These are phyloP conservation scores for Leptothorax acervorum DNA, from an alignment of 2,888 invertebrate genomes.

Conservation along the genomic window DNA sequence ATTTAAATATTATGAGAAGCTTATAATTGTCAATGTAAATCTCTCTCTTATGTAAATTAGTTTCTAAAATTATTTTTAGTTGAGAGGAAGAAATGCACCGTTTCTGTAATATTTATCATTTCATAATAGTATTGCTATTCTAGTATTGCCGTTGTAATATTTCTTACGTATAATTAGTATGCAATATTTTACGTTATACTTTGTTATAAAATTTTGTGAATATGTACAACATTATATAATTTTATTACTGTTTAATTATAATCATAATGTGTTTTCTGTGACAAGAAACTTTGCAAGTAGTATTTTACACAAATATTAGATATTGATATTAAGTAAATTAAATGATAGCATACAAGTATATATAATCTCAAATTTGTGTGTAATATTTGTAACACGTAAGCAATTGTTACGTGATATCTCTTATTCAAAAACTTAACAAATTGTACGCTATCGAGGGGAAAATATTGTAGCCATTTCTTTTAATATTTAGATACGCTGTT, in stretches of 20 bases:
- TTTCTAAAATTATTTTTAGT: not conserved
- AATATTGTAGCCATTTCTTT: constrained; percentile 40
- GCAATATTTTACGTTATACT: not conserved
- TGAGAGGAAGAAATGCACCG: not conserved
- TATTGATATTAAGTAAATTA: constrained; percentile 17
- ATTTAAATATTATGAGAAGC: not conserved
- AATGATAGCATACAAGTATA: not conserved
- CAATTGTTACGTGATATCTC: constrained; percentile 16
- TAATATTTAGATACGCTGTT: constrained; percentile 64
- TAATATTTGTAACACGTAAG: not conserved
- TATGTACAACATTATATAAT: not conserved
- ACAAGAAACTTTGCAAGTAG: not conserved
- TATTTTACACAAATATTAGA: not conserved
- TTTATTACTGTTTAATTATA: not conserved
- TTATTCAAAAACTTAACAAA: constrained; percentile 34
- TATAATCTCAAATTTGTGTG: not conserved
- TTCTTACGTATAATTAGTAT: not conserved
- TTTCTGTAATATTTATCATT: not conserved
- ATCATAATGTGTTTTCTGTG: not conserved
- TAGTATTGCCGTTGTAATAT: not conserved
- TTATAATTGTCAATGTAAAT: not conserved
- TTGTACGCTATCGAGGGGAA: constrained; percentile 10
- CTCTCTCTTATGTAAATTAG: not conserved
- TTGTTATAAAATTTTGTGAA: not conserved
- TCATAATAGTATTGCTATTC: not conserved